Conservation (phyloP, 64 coral and sea anemone species). For the Hydrozoanthus tunicans region DNA sequence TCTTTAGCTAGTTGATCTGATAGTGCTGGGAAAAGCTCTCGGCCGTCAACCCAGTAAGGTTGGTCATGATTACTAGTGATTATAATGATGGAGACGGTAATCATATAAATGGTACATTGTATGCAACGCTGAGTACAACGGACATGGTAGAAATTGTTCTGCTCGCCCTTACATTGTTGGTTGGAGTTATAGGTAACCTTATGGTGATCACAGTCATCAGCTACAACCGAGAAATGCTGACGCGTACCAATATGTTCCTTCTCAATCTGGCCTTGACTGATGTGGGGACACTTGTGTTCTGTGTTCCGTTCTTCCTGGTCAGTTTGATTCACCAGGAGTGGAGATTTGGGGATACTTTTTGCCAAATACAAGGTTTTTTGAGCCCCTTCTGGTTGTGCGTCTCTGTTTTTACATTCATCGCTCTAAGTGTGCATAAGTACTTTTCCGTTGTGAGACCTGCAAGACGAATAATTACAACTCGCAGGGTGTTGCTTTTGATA, state of each 20-base stretch:
- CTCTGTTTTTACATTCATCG: slow-evolving; percentile 69
- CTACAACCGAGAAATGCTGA: slow-evolving; percentile 76
- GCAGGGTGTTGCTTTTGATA: slow-evolving; percentile 58
- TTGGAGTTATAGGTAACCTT: slow-evolving; percentile 70
- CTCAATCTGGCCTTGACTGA: slow-evolving; percentile 65
- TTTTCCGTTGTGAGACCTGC: slow-evolving; percentile 71
- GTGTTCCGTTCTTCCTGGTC: slow-evolving; percentile 62
- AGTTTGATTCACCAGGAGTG: slow-evolving; percentile 62
- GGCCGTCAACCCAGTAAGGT: too few relatives aligned
- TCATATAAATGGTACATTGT: neutral
- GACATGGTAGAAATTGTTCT: slow-evolving; percentile 57
- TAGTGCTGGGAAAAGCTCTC: too few relatives aligned
- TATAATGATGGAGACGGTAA: neutral
- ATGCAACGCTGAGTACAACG: neutral
- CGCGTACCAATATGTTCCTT: slow-evolving; percentile 85
- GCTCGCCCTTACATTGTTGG: slow-evolving; percentile 34
- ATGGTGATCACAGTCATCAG: slow-evolving; percentile 63
- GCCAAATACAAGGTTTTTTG: slow-evolving; percentile 68
- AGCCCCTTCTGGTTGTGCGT: slow-evolving; percentile 60
- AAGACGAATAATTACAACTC: slow-evolving; percentile 67
- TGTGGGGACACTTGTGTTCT: slow-evolving; percentile 54
- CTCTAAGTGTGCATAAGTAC: slow-evolving; percentile 83
- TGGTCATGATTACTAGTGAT: slow-evolving; percentile 3
- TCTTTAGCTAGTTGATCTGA: neutral
- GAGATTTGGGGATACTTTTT: slow-evolving; percentile 68